Evolutionary conservation across 1,140 invertebrate species (phyloP).

Genomic region (Drosophila prosaltans): DNA sequence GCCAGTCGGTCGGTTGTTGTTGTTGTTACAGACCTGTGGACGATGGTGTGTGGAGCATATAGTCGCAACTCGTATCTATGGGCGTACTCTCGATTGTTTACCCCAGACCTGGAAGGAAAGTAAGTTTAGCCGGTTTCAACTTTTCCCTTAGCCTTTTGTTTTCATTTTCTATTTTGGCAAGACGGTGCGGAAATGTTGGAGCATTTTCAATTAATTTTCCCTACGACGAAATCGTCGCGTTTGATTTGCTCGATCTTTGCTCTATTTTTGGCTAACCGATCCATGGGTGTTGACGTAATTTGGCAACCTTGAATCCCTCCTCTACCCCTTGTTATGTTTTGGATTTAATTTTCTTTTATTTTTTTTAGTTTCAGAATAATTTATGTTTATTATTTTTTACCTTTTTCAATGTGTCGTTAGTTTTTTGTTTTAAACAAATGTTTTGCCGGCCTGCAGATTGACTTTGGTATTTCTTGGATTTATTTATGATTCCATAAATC

Average conservation of each 20-base stretch:
- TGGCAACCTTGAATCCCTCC: slow-evolving; percentile 75
- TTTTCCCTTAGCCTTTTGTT: slow-evolving; percentile 10
- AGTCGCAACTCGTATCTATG: too few species aligned
- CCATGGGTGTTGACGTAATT: slow-evolving; percentile 75
- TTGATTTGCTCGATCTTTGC: slow-evolving; percentile 61
- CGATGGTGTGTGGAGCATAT: slow-evolving; percentile 25
- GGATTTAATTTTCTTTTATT: slow-evolving; percentile 18
- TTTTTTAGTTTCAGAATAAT: slow-evolving; percentile 62
- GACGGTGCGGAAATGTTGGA: slow-evolving; percentile 64
- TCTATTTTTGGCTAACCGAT: slow-evolving; percentile 72
- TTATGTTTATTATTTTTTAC: slow-evolving; percentile 81
- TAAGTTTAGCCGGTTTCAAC: slow-evolving; percentile 19
- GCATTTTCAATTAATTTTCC: slow-evolving; percentile 67
- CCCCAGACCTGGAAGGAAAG: slow-evolving; percentile 44
- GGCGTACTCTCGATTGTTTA: slow-evolving; percentile 38
- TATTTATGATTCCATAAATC: slow-evolving; percentile 71
- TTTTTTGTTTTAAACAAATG: slow-evolving; percentile 68
- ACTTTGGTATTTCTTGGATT: slow-evolving; percentile 46
- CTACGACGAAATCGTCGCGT: slow-evolving; percentile 68
- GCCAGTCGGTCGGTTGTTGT: slow-evolving; percentile 25
- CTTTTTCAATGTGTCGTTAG: slow-evolving; percentile 75
- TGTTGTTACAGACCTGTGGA: slow-evolving; percentile 36
- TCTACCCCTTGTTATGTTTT: slow-evolving; percentile 1
- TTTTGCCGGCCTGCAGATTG: slow-evolving; percentile 34
- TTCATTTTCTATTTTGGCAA: slow-evolving; percentile 43